Percentiles rank a stretch among this genome's conserved stretches.
Conservation (phyloP, 2,888 invertebrate species). For the Tetranychus piercei region DNA sequence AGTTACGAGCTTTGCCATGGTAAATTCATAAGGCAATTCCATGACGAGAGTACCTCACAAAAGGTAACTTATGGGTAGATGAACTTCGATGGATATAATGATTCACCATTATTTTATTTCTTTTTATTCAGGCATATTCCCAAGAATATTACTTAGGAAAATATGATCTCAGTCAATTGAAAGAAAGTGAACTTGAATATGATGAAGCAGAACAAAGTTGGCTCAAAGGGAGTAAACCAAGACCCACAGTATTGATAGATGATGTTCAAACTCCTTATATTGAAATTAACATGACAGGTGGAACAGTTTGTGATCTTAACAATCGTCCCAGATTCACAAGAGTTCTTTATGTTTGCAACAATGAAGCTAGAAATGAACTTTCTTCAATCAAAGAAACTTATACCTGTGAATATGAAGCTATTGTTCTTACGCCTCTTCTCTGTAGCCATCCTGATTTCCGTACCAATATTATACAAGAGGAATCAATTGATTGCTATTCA, state of each 20-base stretch:
- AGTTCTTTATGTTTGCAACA: constrained; percentile 41
- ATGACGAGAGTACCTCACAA: constrained; percentile 80
- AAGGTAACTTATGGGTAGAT: constrained; percentile 29
- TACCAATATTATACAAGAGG: constrained; percentile 30
- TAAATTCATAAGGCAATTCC: constrained; percentile 71
- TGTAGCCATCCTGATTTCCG: constrained; percentile 73
- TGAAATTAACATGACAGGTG: constrained; percentile 58
- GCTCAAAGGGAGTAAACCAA: constrained; percentile 43
- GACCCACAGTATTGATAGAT: constrained; percentile 40
- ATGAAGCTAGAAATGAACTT: constrained; percentile 71
- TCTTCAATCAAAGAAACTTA: constrained; percentile 79
- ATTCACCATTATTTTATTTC: no score
- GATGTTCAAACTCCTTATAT: constrained; percentile 71
- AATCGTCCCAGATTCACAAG: constrained; percentile 59
- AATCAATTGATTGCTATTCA: constrained; percentile 33
- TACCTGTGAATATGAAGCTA: constrained; percentile 80
- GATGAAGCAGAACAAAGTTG: constrained; percentile 40
- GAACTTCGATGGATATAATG: no score
- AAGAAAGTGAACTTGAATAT: constrained; percentile 37
- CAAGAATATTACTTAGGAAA: constrained; percentile 71
- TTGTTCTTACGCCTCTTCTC: constrained; percentile 65
- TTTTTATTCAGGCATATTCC: constrained; percentile 4
- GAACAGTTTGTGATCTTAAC: constrained; percentile 78
- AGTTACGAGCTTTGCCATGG: constrained; percentile 93
- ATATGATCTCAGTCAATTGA: constrained; percentile 48